Conservation (phyloP, 2,113 vertebrate genomes). For the Microcebus murinus region DNA sequence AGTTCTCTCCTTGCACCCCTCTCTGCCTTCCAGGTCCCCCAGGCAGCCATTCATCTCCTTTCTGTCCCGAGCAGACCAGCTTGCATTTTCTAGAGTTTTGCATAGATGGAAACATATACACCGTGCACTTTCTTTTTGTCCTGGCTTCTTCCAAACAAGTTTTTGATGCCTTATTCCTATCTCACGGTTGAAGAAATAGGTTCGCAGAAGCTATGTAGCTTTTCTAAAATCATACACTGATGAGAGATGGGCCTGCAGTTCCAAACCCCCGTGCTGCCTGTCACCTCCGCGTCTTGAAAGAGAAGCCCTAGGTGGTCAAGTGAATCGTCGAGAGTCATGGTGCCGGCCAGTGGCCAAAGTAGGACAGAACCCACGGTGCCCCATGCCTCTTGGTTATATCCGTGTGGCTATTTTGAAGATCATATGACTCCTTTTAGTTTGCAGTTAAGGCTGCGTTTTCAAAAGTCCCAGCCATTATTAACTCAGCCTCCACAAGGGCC, state of each 20-base stretch:
- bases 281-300: not conserved
- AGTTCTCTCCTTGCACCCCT: not conserved
- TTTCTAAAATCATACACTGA: not conserved
- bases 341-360: not conserved
- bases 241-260: not conserved
- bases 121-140: not conserved
- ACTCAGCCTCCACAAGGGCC: not conserved
- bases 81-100: slow-evolving; percentile 25
- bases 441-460: slow-evolving; percentile 1
- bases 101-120: not conserved
- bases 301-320: not conserved
- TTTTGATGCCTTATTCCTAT: slow-evolving; percentile 53
- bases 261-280: not conserved
- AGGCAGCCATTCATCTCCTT: not conserved
- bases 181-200: slow-evolving; percentile 2
- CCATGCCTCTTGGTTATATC: not conserved
- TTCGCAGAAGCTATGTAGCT: slow-evolving; percentile 14
- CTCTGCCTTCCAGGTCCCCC: not conserved
- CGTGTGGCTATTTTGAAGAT: not conserved
- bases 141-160: not conserved
- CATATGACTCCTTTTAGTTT: not conserved
- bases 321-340: slow-evolving; percentile 8
- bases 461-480: slow-evolving; percentile 1
- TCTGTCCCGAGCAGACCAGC: not conserved
- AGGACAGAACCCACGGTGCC: slow-evolving; percentile 3